Evolutionary conservation across 2,113 vertebrate genomes (phyloP), one percentile per base, ranked within the genome.

Genomic region (Choloepus hoffmanni): DNA sequence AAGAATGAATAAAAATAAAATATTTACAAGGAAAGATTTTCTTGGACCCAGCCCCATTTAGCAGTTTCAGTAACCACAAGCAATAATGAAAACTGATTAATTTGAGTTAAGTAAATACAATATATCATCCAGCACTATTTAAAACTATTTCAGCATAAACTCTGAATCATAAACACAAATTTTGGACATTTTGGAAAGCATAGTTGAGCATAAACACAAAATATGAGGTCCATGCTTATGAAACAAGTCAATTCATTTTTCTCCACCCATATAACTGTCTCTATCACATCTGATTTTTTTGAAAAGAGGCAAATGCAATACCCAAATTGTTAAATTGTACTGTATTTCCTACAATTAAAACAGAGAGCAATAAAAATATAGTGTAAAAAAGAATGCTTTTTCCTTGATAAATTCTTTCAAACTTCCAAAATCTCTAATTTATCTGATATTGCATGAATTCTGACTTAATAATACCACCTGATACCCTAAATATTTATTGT

Each of bases 401-500:
- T 18, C 7, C 2, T 28, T 50, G 77, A 19, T 70, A 92, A 93
- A 60, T 23, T 50, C 28, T 60, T 90, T n/a, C 5, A 90, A 78
- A 48, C 9, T 90, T 97, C 18, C 30, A 70, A 58, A 96, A 95
- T 86, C 30, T 48, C 68, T 92, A 8, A 33, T 68, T 97, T 97
- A 94, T 4, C 24, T 96, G 73, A 85, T 24, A 78, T 7, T 86
- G 45, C 62, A 36, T 94, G 72, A 97, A 30, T 36, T 40, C 19
- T 78, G 62, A 40, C 91, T 94, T 95, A 94, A 48, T 89, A 97
- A 82, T 95, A 96, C 63, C 0, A 11, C 16, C 55, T 95, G 55
- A 76, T 96, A 33, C 58, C 93, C 65, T 68, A 94, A 16, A 26
- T 85, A 94, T 74, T 91, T 97, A 68, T 93, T 98, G 28, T 93